These are phyloP conservation scores for Thymelicus lineola DNA, from an alignment of 2,888 invertebrate genomes.

Conservation along the genomic window DNA sequence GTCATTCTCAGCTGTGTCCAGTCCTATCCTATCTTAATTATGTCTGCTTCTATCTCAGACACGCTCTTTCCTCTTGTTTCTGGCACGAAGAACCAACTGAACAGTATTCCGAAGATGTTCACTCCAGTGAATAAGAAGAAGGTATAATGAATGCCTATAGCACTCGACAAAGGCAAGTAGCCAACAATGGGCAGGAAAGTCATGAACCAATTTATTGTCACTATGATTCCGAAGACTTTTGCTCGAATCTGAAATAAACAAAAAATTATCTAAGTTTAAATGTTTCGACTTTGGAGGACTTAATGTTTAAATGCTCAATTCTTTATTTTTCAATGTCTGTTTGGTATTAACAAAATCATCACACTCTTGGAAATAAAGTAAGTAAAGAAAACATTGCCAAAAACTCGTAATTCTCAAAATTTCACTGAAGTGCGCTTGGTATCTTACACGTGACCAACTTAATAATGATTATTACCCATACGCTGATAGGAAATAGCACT, in stretches of 20 bases:
- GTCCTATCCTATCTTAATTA: conserved; percentile 30
- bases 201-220: conserved; percentile 55
- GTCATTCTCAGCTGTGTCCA: conserved; percentile 28
- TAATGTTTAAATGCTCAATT: too few relatives aligned
- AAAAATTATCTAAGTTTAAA: too few relatives aligned
- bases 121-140: conserved; percentile 64
- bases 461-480: too few relatives aligned
- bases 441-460: too few relatives aligned
- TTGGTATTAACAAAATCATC: too few relatives aligned
- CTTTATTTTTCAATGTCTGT: too few relatives aligned
- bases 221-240: conserved; percentile 55
- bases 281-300: too few relatives aligned
- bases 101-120: conserved; percentile 58
- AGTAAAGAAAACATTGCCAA: too few relatives aligned
- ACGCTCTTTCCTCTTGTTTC: conserved; percentile 72
- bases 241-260: conserved; percentile 61
- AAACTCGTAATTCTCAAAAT: too few relatives aligned
- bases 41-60: conserved; percentile 56
- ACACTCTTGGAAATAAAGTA: too few relatives aligned
- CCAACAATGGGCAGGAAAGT: conserved; percentile 52
- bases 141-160: conserved; percentile 59
- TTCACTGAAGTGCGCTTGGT: too few relatives aligned
- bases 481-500: too few relatives aligned
- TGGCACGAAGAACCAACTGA: conserved; percentile 61
- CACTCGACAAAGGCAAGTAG: conserved; percentile 50